Percentiles rank a stretch among this genome's conserved stretches.
phyloP scores from a whole-genome alignment of 1,140 invertebrate species.

The Psilanteris sp. region DNA sequence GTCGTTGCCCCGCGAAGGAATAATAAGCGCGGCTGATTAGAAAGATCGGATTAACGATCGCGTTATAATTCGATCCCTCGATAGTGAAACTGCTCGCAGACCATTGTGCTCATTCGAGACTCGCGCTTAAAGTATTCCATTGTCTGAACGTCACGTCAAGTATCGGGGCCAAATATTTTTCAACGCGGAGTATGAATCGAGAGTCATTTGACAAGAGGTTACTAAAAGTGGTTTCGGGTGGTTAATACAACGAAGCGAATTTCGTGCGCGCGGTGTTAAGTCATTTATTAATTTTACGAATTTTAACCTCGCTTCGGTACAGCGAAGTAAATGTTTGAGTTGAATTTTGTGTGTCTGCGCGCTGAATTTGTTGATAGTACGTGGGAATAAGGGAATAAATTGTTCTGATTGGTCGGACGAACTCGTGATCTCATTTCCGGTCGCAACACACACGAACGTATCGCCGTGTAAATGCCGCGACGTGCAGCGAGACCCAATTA shows the following conservation, averaged over 20 bases:
- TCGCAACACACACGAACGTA: constrained; percentile 43
- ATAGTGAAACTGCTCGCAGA: constrained; percentile 42
- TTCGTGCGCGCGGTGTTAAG: no score
- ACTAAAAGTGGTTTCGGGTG: no score
- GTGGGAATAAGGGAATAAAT: constrained; percentile 48
- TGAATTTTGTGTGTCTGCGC: no score
- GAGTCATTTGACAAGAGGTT: no score
- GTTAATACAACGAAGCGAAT: no score
- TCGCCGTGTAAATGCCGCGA: constrained; percentile 49
- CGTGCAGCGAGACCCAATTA: constrained; percentile 60
- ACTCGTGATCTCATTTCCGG: constrained; percentile 61
- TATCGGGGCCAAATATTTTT: no score
- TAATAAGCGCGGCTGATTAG: constrained; percentile 32
- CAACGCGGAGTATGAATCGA: no score
- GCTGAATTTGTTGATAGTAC: constrained; percentile 41
- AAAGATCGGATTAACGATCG: constrained; percentile 43
- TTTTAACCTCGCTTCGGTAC: no score
- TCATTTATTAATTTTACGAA: no score
- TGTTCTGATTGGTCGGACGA: constrained; percentile 48
- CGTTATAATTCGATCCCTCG: constrained; percentile 45
- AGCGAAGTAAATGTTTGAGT: no score
- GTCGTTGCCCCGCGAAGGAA: constrained; percentile 3
- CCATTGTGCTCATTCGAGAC: constrained; percentile 49
- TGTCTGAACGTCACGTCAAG: constrained; percentile 14
- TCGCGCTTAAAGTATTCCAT: constrained; percentile 32